Conservation (phyloP, 2,797 vertebrate genomes). For the Peromyscus eremicus region DNA sequence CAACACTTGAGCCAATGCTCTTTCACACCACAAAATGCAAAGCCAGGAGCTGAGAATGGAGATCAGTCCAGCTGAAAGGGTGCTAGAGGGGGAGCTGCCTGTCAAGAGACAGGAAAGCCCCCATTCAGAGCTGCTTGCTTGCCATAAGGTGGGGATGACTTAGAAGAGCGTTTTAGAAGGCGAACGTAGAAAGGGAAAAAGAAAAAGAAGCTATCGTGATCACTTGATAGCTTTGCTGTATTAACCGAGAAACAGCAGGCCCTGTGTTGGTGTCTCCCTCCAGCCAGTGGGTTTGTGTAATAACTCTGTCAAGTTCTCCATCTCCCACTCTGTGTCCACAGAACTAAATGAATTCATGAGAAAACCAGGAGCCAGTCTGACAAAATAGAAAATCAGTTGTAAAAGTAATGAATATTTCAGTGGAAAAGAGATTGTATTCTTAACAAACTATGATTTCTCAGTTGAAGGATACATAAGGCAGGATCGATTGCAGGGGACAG, state of each 20-base stretch:
- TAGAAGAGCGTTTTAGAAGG: conserved; percentile 74
- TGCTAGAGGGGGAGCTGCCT: conserved; percentile 59
- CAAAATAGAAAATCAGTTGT: conserved; percentile 75
- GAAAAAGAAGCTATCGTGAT: background rate
- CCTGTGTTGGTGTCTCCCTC: background rate
- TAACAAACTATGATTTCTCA: conserved; percentile 71
- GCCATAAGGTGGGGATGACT: conserved; percentile 60
- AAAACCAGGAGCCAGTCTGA: conserved; percentile 62
- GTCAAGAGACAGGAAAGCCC: conserved; percentile 51
- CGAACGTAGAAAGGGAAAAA: background rate
- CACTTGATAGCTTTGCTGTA: conserved; percentile 65
- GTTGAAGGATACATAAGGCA: conserved; percentile 61
- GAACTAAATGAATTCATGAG: conserved; percentile 75
- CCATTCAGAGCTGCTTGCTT: conserved; percentile 54
- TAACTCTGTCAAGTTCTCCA: conserved; percentile 74
- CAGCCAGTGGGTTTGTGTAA: conserved; percentile 30
- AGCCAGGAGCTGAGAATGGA: conserved; percentile 52
- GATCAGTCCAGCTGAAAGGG: conserved; percentile 61
- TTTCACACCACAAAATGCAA: conserved; percentile 50
- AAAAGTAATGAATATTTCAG: conserved; percentile 73
- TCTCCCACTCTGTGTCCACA: conserved; percentile 69
- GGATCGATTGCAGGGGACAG: background rate
- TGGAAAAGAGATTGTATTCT: conserved; percentile 73
- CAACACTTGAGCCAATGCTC: conserved; percentile 29
- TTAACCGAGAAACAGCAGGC: conserved; percentile 72